phyloP scores from a whole-genome alignment of 2,888 invertebrate genomes.

The Lithophane socia region DNA sequence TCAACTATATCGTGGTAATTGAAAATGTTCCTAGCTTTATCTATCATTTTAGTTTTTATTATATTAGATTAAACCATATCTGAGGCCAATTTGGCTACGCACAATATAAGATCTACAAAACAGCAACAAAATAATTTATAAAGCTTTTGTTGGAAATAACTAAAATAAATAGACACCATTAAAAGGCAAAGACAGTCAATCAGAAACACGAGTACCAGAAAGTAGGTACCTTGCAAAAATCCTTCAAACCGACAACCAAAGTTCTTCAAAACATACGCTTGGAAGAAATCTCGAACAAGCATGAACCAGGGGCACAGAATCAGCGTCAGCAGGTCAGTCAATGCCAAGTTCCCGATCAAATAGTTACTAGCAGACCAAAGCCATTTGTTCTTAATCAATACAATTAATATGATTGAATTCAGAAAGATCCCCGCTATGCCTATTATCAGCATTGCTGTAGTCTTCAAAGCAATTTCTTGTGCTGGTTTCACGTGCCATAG shows the following conservation, averaged over 20 bases:
- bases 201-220: not conserved
- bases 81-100: not conserved
- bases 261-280: slow-evolving; percentile 93
- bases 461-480: slow-evolving; percentile 91
- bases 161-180: not conserved
- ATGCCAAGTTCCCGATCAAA: slow-evolving; percentile 94
- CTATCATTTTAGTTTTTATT: not conserved
- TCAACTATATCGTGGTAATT: not conserved
- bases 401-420: slow-evolving; percentile 92
- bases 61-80: no score
- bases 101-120: not conserved
- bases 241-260: slow-evolving; percentile 95
- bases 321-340: slow-evolving; percentile 92
- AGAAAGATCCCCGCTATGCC: slow-evolving; percentile 92
- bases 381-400: slow-evolving; percentile 91
- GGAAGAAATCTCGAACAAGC: slow-evolving; percentile 93
- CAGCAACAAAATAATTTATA: not conserved
- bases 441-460: slow-evolving; percentile 90
- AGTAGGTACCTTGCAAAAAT: slow-evolving; percentile 92
- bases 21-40: not conserved
- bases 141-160: not conserved
- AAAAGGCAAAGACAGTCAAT: not conserved
- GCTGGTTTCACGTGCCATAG: slow-evolving; percentile 92
- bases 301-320: slow-evolving; percentile 94
- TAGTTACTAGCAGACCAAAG: slow-evolving; percentile 93